phyloP scores from a whole-genome alignment of 2,888 invertebrate species.

The Acholoe squamosa region DNA sequence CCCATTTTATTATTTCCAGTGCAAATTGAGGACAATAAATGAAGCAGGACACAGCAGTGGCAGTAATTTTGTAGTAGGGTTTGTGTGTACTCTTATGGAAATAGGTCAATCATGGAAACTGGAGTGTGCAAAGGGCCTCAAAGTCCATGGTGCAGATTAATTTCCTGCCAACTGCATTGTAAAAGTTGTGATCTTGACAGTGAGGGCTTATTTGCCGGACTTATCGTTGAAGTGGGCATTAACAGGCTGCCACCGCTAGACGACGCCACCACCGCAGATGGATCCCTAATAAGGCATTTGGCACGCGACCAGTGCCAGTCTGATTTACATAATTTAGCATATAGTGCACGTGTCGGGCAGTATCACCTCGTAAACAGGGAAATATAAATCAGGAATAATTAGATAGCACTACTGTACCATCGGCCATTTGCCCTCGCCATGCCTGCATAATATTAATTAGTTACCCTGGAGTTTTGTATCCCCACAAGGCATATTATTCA shows the following conservation, averaged over 20 bases:
- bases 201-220: conserved; percentile 53
- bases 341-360: conserved; percentile 36
- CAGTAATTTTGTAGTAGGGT: neutral
- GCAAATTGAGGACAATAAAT: conserved; percentile 9
- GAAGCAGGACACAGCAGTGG: neutral
- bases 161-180: conserved; percentile 51
- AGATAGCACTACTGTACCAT: neutral
- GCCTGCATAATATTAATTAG: conserved; percentile 16
- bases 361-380: conserved; percentile 6
- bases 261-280: conserved; percentile 20
- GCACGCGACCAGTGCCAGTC: conserved; percentile 18
- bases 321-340: conserved; percentile 59
- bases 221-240: conserved; percentile 59
- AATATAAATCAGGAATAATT: conserved; percentile 45
- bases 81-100: neutral
- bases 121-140: conserved; percentile 1
- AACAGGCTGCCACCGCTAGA: conserved; percentile 26
- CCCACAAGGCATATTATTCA: no score
- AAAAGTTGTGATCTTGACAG: conserved; percentile 54
- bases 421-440: neutral
- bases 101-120: conserved; percentile 32
- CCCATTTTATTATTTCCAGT: conserved; percentile 14
- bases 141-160: conserved; percentile 39
- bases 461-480: neutral
- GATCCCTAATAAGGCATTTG: conserved; percentile 53